These are phyloP conservation scores for Mobula hypostoma DNA, from an alignment of 2,113 vertebrate species.

Conservation along the genomic window DNA sequence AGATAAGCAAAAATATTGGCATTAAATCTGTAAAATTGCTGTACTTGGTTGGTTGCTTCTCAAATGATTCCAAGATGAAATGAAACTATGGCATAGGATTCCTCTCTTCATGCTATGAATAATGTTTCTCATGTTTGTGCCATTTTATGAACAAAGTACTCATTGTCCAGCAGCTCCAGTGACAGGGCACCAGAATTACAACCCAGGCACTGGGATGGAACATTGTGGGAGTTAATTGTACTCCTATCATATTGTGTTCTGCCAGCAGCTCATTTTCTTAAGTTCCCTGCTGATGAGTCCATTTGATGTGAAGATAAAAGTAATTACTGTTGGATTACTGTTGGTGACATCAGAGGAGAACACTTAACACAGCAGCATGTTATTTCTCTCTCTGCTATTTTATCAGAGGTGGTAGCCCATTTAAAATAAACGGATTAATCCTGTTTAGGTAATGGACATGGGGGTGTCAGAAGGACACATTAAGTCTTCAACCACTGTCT, in stretches of 20 bases:
- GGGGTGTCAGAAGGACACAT: neutral
- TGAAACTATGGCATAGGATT: neutral
- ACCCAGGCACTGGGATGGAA: neutral
- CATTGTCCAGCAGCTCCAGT: neutral
- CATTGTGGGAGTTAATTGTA: slow-evolving; percentile 14
- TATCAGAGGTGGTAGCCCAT: slow-evolving; percentile 12
- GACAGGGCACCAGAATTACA: slow-evolving; percentile 1
- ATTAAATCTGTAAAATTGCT: neutral
- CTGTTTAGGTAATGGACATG: neutral
- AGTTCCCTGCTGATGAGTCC: slow-evolving; percentile 23
- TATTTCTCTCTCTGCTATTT: slow-evolving; percentile 9
- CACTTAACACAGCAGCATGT: slow-evolving; percentile 23
- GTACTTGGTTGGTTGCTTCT: neutral
- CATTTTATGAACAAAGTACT: slow-evolving; percentile 30
- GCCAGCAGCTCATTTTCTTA: slow-evolving; percentile 19
- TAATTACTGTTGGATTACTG: slow-evolving; percentile 26
- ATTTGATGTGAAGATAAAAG: slow-evolving; percentile 30
- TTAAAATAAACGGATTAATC: slow-evolving; percentile 19
- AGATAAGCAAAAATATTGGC: neutral
- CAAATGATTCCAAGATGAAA: neutral
- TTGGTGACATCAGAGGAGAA: slow-evolving; percentile 20
- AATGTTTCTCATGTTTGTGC: neutral
- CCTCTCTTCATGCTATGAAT: neutral
- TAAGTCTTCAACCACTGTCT: neutral
- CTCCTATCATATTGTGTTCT: slow-evolving; percentile 3